These are phyloP conservation scores for Tetragnatha versicolor DNA, from an alignment of 1,140 invertebrate genomes.

Conservation along the genomic window DNA sequence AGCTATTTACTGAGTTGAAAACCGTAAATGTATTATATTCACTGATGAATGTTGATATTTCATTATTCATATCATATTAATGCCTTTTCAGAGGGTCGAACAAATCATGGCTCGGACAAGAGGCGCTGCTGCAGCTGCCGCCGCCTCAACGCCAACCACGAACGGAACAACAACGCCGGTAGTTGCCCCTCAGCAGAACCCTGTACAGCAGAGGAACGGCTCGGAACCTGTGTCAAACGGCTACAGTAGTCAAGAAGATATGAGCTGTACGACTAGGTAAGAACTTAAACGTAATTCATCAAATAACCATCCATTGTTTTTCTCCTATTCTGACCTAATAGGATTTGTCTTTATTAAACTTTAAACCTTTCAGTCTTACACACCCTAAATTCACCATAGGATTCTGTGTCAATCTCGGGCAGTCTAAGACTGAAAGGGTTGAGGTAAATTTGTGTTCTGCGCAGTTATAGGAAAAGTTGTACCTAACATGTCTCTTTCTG, in stretches of 20 bases:
- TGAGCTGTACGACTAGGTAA: conserved; percentile 52
- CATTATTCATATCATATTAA: not conserved
- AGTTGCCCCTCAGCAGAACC: not conserved
- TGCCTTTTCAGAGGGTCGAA: conserved; percentile 70
- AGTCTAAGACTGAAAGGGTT: too few relatives aligned
- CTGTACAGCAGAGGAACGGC: conserved; percentile 22
- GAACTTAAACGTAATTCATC: too few relatives aligned
- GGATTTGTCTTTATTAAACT: too few relatives aligned
- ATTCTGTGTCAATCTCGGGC: too few relatives aligned
- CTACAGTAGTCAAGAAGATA: conserved; percentile 50
- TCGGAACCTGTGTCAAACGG: conserved; percentile 12
- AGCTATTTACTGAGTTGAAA: not conserved
- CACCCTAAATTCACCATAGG: too few relatives aligned
- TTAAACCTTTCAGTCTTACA: too few relatives aligned
- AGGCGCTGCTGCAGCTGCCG: conserved; percentile 60
- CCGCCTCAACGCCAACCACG: not conserved
- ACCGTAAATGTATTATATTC: not conserved
- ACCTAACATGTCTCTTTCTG: too few relatives aligned
- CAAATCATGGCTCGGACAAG: conserved; percentile 83
- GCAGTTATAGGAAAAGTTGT: too few relatives aligned
- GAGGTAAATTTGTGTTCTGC: too few relatives aligned
- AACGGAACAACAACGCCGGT: not conserved
- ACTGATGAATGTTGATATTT: not conserved
- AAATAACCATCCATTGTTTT: too few relatives aligned
- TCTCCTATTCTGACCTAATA: too few relatives aligned